Base-by-base conservation (phyloP, 2,888 invertebrate species). In the Dolichomitus sp. region DNA sequence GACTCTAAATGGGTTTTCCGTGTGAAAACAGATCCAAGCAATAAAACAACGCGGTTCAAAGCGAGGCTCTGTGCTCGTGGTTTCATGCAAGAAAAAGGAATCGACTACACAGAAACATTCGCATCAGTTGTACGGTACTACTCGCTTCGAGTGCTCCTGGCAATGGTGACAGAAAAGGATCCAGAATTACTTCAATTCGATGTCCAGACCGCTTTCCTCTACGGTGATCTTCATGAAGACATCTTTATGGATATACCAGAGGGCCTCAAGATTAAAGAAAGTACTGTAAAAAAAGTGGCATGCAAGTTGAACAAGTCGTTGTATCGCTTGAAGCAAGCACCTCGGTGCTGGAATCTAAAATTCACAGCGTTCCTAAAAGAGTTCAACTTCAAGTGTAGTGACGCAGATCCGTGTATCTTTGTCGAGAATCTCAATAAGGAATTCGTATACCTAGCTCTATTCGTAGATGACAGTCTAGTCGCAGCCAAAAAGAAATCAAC, bases 321-420 rank as follows among this genome's bases (percentile, higher is more conserved):
- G 7, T 80, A 80, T 17, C 74, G 80, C 5, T 27, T 80, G 0
- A 80, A 80, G 30, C 74, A 80, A 40, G 27, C 80, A 54, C 63
- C 30, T 2, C 30, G 30, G 2, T 80, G 74, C 42, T 80, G 80
- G 74, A 80, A 68, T 23, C 12, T 42, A 57, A 27, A 9, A n/a
- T 59, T 73, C n/a, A 4, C 19, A 1, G 11, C 4, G 4, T 6
- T 7, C 6, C 11, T 40, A 11, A 40, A 6, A 6, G 1, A 40
- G 9, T 40, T 40, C 6, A 40, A 11, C 6, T 7, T 11, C 1
- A 6, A 9, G 6, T 11, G 11, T 9, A 40, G 9, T 9, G 6
- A 40, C 1, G 48, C 48, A n/a, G 48, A 50, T 3, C 5, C 7
- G 48, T 50, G n/a, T 6, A 30, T 57, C 4, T 30, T 57, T n/a